phyloP scores from a whole-genome alignment of 2,797 vertebrate genomes.

The Anas acuta region DNA sequence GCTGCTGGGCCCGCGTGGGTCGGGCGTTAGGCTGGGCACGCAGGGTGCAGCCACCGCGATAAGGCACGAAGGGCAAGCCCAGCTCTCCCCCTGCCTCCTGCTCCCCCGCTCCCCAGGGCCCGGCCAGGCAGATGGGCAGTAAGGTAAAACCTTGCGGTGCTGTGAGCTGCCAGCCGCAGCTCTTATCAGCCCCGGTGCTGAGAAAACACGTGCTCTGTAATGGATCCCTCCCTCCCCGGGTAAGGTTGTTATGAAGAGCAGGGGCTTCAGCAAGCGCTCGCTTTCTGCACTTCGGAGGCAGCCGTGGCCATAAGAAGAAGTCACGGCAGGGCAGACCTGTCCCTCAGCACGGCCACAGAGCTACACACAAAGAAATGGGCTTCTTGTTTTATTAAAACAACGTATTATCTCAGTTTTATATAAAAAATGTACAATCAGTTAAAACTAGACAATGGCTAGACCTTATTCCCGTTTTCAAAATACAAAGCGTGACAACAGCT shows the following conservation, averaged over 20 bases:
- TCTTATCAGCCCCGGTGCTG: fast-evolving
- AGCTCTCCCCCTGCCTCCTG: fast-evolving
- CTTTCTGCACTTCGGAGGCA: not conserved
- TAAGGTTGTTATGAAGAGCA: not conserved
- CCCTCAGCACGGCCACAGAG: fast-evolving
- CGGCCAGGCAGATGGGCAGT: fast-evolving
- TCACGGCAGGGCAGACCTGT: fast-evolving
- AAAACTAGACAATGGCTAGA: not conserved
- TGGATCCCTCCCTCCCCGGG: fast-evolving
- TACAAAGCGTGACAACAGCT: not conserved
- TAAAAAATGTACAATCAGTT: slow-evolving; percentile 32
- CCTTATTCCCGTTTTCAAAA: slow-evolving; percentile 13
- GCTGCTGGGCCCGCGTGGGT: fast-evolving
- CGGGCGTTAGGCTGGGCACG: fast-evolving
- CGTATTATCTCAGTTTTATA: slow-evolving; percentile 50
- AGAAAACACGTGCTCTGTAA: not conserved
- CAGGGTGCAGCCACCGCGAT: fast-evolving
- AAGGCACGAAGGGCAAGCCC: not conserved
- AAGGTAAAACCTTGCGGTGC: not conserved
- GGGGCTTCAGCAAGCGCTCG: not conserved
- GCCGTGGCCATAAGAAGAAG: fast-evolving
- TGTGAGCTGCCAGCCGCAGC: not conserved
- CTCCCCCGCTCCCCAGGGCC: not conserved
- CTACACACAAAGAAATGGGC: not conserved
- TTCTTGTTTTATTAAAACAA: slow-evolving; percentile 40